Evolutionary conservation across 2,113 vertebrate species (phyloP).

Genomic region (Apteryx owenii): DNA sequence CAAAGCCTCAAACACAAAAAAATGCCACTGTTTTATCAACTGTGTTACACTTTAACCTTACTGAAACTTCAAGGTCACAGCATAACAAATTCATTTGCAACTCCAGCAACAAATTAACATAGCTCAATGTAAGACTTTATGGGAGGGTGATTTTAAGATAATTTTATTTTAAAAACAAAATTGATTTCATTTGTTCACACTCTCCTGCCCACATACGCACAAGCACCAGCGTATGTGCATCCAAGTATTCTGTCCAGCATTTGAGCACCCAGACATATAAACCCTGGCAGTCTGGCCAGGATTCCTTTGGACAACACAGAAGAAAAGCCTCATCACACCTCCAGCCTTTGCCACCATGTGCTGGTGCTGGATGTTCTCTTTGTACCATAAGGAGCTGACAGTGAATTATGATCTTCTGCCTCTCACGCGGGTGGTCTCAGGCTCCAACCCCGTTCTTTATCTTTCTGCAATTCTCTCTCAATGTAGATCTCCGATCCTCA

Average conservation of each 20-base stretch:
- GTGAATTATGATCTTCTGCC: neutral
- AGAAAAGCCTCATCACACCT: neutral
- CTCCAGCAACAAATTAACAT: neutral
- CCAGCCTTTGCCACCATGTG: accelerated
- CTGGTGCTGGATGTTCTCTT: neutral
- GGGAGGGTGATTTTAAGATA: accelerated
- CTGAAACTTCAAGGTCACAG: neutral
- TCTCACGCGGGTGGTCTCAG: neutral
- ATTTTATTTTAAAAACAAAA: neutral
- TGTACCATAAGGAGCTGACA: neutral
- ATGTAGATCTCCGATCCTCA: neutral
- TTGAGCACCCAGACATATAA: neutral
- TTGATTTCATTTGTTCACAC: accelerated
- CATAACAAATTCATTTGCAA: neutral
- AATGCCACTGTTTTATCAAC: neutral
- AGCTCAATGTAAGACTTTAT: neutral
- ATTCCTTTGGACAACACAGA: neutral
- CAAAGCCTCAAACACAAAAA: neutral
- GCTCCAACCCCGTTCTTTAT: neutral
- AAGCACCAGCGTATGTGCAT: accelerated
- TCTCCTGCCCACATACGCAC: accelerated
- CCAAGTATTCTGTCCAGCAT: accelerated
- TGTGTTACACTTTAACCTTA: accelerated
- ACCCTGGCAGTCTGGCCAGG: accelerated
- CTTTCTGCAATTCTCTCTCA: neutral